phyloP scores from a whole-genome alignment of 1,140 invertebrate genomes.

The Drosophila serrata region DNA sequence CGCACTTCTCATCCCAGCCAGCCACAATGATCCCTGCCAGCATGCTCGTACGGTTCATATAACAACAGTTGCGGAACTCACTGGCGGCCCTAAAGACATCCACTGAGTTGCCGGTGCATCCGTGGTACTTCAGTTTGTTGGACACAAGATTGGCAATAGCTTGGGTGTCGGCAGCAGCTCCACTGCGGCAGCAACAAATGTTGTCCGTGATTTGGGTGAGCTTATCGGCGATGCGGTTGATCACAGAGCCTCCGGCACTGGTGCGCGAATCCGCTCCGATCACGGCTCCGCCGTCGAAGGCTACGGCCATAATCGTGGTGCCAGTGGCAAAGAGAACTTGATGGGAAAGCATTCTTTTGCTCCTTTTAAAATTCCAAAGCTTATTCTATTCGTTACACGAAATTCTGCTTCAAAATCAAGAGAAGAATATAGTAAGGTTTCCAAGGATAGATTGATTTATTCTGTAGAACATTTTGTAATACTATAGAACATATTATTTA shows the following conservation, averaged over 20 bases:
- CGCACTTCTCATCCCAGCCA: constrained; percentile 96
- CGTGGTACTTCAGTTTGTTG: constrained; percentile 86
- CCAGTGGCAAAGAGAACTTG: not conserved
- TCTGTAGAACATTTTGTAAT: not conserved
- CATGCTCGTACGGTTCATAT: constrained; percentile 97
- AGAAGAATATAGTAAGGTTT: not conserved
- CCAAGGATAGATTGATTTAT: not conserved
- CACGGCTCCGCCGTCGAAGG: not conserved
- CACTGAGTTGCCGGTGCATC: constrained; percentile 90
- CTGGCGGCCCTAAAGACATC: constrained; percentile 95
- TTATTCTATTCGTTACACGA: not conserved
- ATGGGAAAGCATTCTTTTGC: not conserved
- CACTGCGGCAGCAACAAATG: not conserved
- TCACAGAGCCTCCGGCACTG: not conserved
- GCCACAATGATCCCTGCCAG: constrained; percentile 96
- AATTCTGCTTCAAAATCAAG: not conserved
- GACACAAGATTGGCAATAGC: not conserved
- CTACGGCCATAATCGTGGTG: constrained; percentile 88
- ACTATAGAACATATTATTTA: not conserved
- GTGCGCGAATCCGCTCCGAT: not conserved
- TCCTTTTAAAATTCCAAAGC: not conserved
- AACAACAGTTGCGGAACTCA: constrained; percentile 97
- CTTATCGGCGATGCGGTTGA: not conserved
- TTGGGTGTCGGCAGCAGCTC: not conserved
- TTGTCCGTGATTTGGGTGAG: not conserved